phyloP scores from a whole-genome alignment of 92 coral and sea anemone genomes.

The Scolanthus callimorphus region DNA sequence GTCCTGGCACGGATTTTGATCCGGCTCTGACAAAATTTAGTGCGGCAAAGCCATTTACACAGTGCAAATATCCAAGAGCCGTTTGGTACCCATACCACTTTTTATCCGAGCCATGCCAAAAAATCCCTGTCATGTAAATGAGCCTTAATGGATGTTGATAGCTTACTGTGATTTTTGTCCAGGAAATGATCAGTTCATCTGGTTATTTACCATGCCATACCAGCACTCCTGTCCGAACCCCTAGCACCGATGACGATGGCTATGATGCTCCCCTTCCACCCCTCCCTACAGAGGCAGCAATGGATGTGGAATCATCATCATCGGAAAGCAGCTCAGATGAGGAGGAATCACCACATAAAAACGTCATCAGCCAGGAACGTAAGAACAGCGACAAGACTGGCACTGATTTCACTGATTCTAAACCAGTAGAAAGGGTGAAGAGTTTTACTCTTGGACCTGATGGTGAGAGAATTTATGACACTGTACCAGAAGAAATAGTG shows the following conservation, averaged over 20 bases:
- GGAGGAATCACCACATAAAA: constrained; percentile 52
- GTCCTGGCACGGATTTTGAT: too few species aligned
- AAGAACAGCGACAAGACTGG: neutral
- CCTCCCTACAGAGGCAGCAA: constrained; percentile 52
- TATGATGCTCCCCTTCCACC: constrained; percentile 94
- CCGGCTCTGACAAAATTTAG: too few species aligned
- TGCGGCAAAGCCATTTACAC: too few species aligned
- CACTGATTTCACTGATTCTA: neutral
- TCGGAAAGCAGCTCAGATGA: constrained; percentile 85
- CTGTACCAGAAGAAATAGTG: neutral
- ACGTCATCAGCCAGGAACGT: constrained; percentile 1
- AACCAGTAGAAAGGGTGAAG: neutral
- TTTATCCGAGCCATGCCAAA: too few species aligned
- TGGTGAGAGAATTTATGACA: neutral
- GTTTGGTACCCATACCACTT: too few species aligned
- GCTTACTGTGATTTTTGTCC: neutral
- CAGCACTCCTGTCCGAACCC: constrained; percentile 36
- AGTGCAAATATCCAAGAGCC: too few species aligned
- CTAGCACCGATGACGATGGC: constrained; percentile 43
- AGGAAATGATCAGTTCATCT: constrained; percentile 48
- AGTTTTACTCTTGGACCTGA: neutral
- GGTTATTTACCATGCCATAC: constrained; percentile 10
- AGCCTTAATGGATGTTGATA: too few species aligned
- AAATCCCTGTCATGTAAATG: too few species aligned
- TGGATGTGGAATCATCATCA: constrained; percentile 42